These are phyloP conservation scores for Thermophis baileyi DNA, from an alignment of 2,113 vertebrate species.

Conservation along the genomic window DNA sequence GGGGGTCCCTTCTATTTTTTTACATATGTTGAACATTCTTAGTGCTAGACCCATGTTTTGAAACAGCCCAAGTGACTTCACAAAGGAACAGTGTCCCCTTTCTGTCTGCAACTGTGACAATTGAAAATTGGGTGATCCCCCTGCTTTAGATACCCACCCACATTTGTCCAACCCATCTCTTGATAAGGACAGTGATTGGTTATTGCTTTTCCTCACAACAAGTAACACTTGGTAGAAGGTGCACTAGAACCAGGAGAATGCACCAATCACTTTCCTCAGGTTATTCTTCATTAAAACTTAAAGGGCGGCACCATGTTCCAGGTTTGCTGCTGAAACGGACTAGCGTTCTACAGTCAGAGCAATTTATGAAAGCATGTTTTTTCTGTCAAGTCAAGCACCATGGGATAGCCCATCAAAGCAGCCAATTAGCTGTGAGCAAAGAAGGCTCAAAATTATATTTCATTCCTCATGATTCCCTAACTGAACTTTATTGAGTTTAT, in stretches of 20 bases:
- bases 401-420: neutral
- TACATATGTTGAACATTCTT: neutral
- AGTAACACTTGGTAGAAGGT: neutral
- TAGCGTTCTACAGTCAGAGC: neutral
- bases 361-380: neutral
- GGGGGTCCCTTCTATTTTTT: neutral
- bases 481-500: neutral
- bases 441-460: neutral
- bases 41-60: neutral
- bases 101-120: neutral
- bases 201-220: neutral
- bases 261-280: neutral
- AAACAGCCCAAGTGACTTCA: neutral
- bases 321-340: neutral
- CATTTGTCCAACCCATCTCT: neutral
- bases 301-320: neutral
- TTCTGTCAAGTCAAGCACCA: neutral
- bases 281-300: neutral
- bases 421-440: neutral
- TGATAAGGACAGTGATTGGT: neutral
- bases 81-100: neutral
- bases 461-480: neutral
- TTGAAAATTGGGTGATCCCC: neutral
- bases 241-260: neutral
- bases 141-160: neutral